Conservation (phyloP, 92 coral and sea anemone species). For the Epizoanthus fatuus region DNA sequence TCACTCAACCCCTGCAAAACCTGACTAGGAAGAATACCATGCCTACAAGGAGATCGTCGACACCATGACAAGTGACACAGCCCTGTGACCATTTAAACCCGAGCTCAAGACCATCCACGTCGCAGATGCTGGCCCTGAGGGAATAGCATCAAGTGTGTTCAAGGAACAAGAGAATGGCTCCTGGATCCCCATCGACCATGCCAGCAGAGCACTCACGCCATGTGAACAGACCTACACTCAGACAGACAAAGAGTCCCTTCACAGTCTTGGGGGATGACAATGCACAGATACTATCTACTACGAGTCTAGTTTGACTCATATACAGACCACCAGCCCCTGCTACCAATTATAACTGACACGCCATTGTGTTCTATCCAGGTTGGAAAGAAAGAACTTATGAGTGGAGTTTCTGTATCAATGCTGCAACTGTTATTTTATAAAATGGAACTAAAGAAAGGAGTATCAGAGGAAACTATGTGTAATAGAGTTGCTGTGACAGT, state of each 20-base stretch:
- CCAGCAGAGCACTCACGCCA: background rate
- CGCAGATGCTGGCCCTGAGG: background rate
- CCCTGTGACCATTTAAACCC: background rate
- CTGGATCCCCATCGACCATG: too few species aligned
- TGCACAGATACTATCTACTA: slow-evolving; percentile 17
- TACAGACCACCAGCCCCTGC: too few species aligned
- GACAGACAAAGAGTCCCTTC: background rate
- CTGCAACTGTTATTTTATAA: too few species aligned
- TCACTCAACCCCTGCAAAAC: too few species aligned
- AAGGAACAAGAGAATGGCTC: slow-evolving; percentile 2
- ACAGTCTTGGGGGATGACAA: background rate
- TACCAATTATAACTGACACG: too few species aligned
- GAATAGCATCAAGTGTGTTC: slow-evolving; percentile 29
- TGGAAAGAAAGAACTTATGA: too few species aligned
- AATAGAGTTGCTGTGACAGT: too few species aligned
- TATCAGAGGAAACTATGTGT: too few species aligned
- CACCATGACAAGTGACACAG: background rate
- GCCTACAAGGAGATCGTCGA: slow-evolving; percentile 28
- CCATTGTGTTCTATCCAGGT: too few species aligned
- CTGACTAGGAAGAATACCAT: background rate
- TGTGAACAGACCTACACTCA: background rate
- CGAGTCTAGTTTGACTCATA: too few species aligned
- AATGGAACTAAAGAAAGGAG: too few species aligned
- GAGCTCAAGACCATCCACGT: background rate
- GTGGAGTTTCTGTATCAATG: too few species aligned